Percentiles rank a stretch among this genome's conserved stretches.
phyloP scores from a whole-genome alignment of 2,113 vertebrate genomes.

The Actinemys pallida region DNA sequence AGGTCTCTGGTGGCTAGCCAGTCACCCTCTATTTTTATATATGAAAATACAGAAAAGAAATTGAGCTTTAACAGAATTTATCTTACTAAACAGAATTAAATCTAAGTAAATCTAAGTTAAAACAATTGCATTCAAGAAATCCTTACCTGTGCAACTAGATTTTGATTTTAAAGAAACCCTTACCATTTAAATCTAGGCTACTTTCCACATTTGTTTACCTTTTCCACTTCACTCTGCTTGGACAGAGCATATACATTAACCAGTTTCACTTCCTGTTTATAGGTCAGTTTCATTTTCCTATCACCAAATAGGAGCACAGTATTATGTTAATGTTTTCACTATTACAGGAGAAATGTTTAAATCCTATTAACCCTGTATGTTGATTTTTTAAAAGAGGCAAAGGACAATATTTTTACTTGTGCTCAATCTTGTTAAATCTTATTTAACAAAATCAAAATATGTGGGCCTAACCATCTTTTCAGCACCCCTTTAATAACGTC shows the following conservation, averaged over 20 bases:
- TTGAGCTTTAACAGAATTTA: constrained; percentile 49
- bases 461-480: neutral
- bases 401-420: no score
- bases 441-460: neutral
- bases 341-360: neutral
- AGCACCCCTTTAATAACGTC: neutral
- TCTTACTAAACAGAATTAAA: constrained; percentile 62
- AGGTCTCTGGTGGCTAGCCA: constrained; percentile 64
- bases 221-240: neutral
- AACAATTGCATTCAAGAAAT: constrained; percentile 51
- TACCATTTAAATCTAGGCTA: constrained; percentile 30
- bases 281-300: constrained; percentile 20
- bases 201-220: neutral
- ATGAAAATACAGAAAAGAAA: neutral
- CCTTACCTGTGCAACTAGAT: constrained; percentile 36
- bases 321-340: accelerated
- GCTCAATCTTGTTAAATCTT: neutral
- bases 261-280: constrained; percentile 2
- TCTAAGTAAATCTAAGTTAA: constrained; percentile 56
- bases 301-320: constrained; percentile 13
- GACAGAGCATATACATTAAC: neutral
- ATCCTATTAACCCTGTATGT: no score
- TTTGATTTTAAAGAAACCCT: constrained; percentile 49
- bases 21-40: constrained; percentile 61
- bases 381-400: no score